Evolutionary conservation across 2,888 invertebrate genomes (phyloP).

Genomic region (Poecilus cupreus): DNA sequence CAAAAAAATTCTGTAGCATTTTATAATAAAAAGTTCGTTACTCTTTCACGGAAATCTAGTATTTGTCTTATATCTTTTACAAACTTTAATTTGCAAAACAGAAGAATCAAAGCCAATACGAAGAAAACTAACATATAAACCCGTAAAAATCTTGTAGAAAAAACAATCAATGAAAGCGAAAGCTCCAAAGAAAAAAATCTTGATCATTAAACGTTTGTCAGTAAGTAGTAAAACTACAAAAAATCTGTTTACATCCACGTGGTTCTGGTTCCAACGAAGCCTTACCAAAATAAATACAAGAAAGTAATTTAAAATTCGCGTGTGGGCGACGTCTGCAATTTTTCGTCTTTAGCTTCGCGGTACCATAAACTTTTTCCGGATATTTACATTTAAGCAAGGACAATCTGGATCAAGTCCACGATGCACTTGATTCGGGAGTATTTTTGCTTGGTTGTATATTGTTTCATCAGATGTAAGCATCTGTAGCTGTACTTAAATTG

Average conservation of each 20-base stretch:
- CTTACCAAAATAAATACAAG: slow-evolving; percentile 43
- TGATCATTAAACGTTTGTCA: slow-evolving; percentile 36
- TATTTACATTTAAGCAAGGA: slow-evolving; percentile 49
- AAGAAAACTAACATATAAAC: neutral
- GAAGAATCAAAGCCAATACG: neutral
- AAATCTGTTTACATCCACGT: slow-evolving; percentile 33
- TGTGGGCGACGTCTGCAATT: slow-evolving; percentile 1
- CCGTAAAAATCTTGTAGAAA: neutral
- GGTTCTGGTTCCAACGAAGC: slow-evolving; percentile 16
- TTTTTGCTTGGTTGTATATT: slow-evolving; percentile 36
- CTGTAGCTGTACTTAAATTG: neutral
- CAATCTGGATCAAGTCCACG: slow-evolving; percentile 22
- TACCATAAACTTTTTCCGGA: slow-evolving; percentile 45
- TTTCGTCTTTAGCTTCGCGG: neutral
- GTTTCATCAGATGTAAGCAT: slow-evolving; percentile 14
- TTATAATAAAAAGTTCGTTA: too few relatives aligned
- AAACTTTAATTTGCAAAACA: neutral
- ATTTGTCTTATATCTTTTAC: too few relatives aligned
- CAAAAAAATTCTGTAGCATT: too few relatives aligned
- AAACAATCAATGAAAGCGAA: slow-evolving; percentile 26
- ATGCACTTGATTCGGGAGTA: slow-evolving; percentile 44
- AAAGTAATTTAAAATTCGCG: neutral
- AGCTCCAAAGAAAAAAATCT: slow-evolving; percentile 10
- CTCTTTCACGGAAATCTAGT: too few relatives aligned
- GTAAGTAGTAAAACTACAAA: neutral